These are phyloP conservation scores for Sciurus niger DNA, from an alignment of 2,113 vertebrate genomes.

Conservation along the genomic window DNA sequence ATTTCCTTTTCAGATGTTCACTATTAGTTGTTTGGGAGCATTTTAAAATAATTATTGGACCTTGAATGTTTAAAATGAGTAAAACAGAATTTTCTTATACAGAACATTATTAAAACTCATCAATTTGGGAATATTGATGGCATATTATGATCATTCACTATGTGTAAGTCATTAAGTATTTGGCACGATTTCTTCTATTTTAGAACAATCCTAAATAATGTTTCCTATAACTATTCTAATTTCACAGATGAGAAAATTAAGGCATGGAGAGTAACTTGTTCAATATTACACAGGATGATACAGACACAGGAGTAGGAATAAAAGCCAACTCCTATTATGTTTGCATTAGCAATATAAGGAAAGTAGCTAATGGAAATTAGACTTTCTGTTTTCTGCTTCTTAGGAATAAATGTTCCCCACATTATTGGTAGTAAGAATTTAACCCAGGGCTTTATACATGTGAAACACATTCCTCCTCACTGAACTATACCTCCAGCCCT, in stretches of 20 bases:
- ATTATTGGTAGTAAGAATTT: not conserved
- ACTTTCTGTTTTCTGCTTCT: not conserved
- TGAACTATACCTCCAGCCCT: no score
- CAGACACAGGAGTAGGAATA: not conserved
- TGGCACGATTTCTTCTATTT: not conserved
- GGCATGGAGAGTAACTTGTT: not conserved
- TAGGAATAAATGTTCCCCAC: not conserved
- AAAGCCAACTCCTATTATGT: not conserved
- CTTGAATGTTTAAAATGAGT: not conserved
- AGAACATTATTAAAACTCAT: not conserved
- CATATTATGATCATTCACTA: not conserved
- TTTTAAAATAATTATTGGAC: not conserved
- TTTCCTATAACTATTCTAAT: not conserved
- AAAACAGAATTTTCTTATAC: not conserved
- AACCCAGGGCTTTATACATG: no score
- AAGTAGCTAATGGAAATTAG: not conserved
- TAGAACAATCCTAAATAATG: not conserved
- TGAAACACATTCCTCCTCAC: no score
- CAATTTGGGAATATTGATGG: not conserved
- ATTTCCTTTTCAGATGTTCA: not conserved
- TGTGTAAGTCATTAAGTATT: not conserved
- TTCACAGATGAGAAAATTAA: not conserved
- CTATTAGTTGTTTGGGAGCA: not conserved
- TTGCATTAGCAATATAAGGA: not conserved
- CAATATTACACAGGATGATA: not conserved